Evolutionary conservation across 2,113 vertebrate species (phyloP), one percentile per base, ranked within the genome.

Genomic region (Symphodus melops): DNA sequence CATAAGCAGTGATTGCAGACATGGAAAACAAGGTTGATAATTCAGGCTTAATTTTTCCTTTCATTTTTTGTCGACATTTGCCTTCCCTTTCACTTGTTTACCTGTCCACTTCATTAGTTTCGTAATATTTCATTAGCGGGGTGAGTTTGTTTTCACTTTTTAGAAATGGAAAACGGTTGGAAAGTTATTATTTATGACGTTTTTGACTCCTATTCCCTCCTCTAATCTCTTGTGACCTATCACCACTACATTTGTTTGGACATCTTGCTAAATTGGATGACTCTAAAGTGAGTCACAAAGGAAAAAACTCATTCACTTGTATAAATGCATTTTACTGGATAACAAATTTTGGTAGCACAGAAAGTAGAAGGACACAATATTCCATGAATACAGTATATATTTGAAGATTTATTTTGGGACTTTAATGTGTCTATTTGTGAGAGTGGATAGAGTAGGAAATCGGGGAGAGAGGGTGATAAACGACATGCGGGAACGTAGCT

Each of bases 1-100:
- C 75, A 82, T 80, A 93, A 88, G 79, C 92, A 91, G 81, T 93
- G 91, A 93, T 91, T 90, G 80, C 86, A 85, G 83, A 88, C 80
- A 85, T 71, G 84, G 83, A 90, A 92, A 93, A 91, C 79, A 64
- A 83, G 75, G 68, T 82, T 84, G 87, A 91, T 81, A 73, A 81
- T 88, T 88, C 64, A 79, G 72, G 60, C 57, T 80, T 86, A 77
- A 60, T 52, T 55, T 72, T 79, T 85, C 21, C 21, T 14, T 56
- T 57, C 52, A 44, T 69, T 77, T 83, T 69, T 77, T 83, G 66
- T 71, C 56, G 80, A 82, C 57, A 68, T 61, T 65, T n/a, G 37
- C 53, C 73, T 48, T 70, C 62, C 17, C 48, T 23, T 69, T 52
- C 37, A 65, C 17, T 79, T 69, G 70, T 59, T 82, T 58, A 77